Evolutionary conservation across 2,888 invertebrate genomes (phyloP).

Genomic region (Aleiodes alternator): DNA sequence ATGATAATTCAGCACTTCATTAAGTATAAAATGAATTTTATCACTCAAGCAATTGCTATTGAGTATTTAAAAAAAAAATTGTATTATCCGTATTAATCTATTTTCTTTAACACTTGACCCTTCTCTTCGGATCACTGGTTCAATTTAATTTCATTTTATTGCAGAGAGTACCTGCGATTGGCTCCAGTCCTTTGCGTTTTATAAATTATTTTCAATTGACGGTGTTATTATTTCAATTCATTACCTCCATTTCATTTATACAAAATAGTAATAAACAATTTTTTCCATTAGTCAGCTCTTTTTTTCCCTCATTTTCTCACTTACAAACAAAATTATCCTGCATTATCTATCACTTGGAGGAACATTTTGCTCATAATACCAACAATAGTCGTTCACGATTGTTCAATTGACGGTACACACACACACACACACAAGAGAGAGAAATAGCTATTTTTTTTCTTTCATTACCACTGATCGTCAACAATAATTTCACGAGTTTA

Average conservation of each 20-base stretch:
- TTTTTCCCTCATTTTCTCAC: background rate
- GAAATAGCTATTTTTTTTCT: constrained; percentile 33
- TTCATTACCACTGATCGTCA: constrained; percentile 18
- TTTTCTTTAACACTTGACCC: constrained; percentile 26
- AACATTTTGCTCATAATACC: constrained; percentile 9
- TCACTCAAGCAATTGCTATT: constrained; percentile 13
- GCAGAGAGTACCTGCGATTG: constrained; percentile 6
- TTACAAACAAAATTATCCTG: constrained; percentile 27
- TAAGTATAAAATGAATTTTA: constrained; percentile 30
- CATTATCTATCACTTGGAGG: background rate
- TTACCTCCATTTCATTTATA: constrained; percentile 16
- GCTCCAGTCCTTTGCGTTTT: constrained; percentile 38
- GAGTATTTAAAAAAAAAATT: background rate
- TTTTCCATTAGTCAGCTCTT: background rate
- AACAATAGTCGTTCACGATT: constrained; percentile 15
- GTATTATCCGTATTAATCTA: constrained; percentile 24
- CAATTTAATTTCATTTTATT: constrained; percentile 28
- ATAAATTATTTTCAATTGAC: constrained; percentile 31
- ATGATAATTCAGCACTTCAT: constrained; percentile 28
- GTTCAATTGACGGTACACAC: constrained; percentile 34
- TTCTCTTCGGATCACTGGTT: constrained; percentile 24
- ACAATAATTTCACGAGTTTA: constrained; percentile 43
- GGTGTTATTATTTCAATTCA: constrained; percentile 51
- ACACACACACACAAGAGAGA: background rate
- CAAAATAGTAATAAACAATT: constrained; percentile 25